These are phyloP conservation scores for Elysia crispata DNA, from an alignment of 2,888 invertebrate species.

Conservation along the genomic window DNA sequence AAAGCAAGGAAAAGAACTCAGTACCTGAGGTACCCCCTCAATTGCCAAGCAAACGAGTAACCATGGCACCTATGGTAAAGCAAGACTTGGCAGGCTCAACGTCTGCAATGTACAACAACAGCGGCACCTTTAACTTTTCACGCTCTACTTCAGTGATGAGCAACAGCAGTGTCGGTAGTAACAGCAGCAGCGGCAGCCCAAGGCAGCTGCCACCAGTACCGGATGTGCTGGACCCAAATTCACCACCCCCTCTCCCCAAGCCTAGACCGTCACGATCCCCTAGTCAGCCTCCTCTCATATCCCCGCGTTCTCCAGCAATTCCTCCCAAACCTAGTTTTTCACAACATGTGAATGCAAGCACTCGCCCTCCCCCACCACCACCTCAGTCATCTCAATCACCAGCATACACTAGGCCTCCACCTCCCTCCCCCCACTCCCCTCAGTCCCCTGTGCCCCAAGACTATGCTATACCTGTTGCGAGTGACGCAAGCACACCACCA, in stretches of 20 bases:
- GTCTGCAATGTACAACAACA: background rate
- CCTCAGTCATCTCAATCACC: background rate
- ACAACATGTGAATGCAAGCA: no score
- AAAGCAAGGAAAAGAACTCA: no score
- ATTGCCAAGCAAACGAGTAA: slow-evolving; percentile 1
- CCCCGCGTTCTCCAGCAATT: no score
- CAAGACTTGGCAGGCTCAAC: background rate
- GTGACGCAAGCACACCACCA: background rate
- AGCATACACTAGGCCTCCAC: background rate
- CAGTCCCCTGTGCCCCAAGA: background rate
- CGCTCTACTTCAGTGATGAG: background rate
- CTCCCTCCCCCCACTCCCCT: background rate
- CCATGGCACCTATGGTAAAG: background rate
- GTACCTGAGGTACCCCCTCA: background rate
- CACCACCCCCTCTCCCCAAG: no score
- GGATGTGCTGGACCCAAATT: no score
- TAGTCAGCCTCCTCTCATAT: no score
- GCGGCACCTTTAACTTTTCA: no score
- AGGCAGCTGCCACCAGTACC: no score
- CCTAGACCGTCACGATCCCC: no score
- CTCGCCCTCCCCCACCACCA: background rate
- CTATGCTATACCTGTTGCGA: background rate
- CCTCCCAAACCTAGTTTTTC: no score
- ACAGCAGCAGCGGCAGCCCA: background rate
- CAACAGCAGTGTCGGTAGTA: slow-evolving; percentile 19